phyloP scores from a whole-genome alignment of 2,113 vertebrate genomes.

The Pongo pygmaeus region DNA sequence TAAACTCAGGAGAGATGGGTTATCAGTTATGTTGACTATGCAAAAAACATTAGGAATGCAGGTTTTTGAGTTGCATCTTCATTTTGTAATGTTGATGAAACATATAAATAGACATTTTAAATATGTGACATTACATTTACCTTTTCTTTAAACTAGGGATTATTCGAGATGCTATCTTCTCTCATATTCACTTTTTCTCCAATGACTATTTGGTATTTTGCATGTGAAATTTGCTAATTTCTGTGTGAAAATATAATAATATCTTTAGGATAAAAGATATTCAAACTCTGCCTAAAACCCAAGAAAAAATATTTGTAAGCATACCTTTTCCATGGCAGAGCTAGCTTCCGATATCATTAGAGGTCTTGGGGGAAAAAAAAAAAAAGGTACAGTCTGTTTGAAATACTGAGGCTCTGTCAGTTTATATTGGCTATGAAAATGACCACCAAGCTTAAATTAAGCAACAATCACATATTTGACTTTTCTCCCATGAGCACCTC shows the following conservation, averaged over 20 bases:
- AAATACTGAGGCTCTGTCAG: background rate
- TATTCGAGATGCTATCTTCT: background rate
- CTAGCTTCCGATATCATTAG: background rate
- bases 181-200: background rate
- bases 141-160: background rate
- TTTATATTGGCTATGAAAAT: constrained; percentile 9
- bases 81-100: background rate
- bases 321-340: background rate
- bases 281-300: background rate
- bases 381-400: background rate
- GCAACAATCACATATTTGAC: background rate
- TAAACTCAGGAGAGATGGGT: background rate
- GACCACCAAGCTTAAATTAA: background rate
- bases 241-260: background rate
- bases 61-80: background rate
- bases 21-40: background rate
- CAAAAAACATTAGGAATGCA: background rate
- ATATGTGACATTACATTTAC: background rate
- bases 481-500: background rate
- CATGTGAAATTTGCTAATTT: background rate
- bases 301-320: background rate
- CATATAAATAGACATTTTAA: background rate
- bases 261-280: background rate
- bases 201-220: background rate
- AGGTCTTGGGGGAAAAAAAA: background rate